These are phyloP conservation scores for Macropus fuliginosus DNA, from an alignment of 2,797 vertebrate genomes.

Conservation along the genomic window DNA sequence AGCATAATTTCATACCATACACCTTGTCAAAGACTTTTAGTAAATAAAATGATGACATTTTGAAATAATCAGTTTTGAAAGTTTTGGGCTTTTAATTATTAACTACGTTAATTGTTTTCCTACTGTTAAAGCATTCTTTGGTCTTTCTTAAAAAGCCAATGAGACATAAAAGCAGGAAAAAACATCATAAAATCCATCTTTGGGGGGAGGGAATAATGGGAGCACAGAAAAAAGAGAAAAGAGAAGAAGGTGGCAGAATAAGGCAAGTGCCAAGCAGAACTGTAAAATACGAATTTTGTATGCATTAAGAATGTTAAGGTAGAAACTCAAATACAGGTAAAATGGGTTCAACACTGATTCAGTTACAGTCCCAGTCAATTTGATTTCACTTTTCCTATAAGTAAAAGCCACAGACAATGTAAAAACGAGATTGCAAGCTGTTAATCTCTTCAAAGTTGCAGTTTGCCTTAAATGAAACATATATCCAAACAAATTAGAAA, in stretches of 20 bases:
- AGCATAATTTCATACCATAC: not conserved
- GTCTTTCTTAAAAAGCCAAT: not conserved
- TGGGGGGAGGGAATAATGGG: not conserved
- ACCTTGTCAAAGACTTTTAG: no score
- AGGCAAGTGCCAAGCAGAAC: not conserved
- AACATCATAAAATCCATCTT: not conserved
- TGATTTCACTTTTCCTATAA: not conserved
- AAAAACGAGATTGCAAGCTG: not conserved
- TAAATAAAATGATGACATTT: not conserved
- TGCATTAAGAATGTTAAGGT: not conserved
- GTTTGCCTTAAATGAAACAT: not conserved
- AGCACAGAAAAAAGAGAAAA: not conserved
- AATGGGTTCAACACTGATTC: not conserved
- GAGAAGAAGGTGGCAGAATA: not conserved
- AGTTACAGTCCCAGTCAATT: not conserved
- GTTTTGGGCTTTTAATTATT: not conserved
- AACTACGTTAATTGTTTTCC: not conserved
- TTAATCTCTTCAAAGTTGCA: not conserved
- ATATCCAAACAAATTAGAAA: no score
- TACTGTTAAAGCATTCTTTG: not conserved
- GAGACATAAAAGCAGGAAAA: not conserved
- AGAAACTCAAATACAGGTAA: not conserved
- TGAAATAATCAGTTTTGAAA: not conserved
- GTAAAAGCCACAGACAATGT: not conserved
- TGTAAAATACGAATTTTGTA: not conserved